Base-by-base conservation (phyloP, 1,140 invertebrate species). In the Berghia stephanieae region DNA sequence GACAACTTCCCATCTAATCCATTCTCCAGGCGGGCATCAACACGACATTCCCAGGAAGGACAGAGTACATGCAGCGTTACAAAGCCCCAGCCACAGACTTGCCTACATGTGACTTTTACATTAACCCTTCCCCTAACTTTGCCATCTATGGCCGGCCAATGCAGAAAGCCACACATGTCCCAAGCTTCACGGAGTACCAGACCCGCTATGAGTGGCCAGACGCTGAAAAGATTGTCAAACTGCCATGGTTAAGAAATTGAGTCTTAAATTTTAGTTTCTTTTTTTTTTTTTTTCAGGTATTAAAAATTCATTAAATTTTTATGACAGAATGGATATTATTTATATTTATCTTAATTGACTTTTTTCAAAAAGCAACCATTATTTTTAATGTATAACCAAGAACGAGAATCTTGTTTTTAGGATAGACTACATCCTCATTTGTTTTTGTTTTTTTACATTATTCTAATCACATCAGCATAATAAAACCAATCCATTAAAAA, bases 111-210 rank as follows among this genome's bases (percentile, higher is more conserved):
- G 76, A 84, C 49, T 89, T 87, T 75, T 84, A 81, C 44, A 86
- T 89, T 55, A 89, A 89, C 80, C 88, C 88, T 42, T 75, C 75
- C 52, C 88, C 88, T 44, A 82, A 88, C 79, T 87, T 85, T 75
- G 70, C 78, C 38, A 77, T 87, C n/a, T 81, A 87, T 71, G 85
- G 86, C 34, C 82, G 88, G 34, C 86, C 87, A n/a, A 67, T 88
- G 13, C 84, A 83, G 18, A 78, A 78, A 18, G 44, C n/a, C 4
- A 77, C 71, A n/a, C 86, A 80, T 68, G 60, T 78, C 10, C 82
- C 82, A 34, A 83, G 76, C 44, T 81, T 80, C 78, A 87, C 87
- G 0, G 87, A 89, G 78, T 89, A 89, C 79, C 86, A 87, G 77
- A 79, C 79, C 24, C 79, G 88, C 57, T 89, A 85, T 63, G 85